Evolutionary conservation across 2,888 invertebrate genomes (phyloP).

Genomic region (Eupithecia tripunctaria): DNA sequence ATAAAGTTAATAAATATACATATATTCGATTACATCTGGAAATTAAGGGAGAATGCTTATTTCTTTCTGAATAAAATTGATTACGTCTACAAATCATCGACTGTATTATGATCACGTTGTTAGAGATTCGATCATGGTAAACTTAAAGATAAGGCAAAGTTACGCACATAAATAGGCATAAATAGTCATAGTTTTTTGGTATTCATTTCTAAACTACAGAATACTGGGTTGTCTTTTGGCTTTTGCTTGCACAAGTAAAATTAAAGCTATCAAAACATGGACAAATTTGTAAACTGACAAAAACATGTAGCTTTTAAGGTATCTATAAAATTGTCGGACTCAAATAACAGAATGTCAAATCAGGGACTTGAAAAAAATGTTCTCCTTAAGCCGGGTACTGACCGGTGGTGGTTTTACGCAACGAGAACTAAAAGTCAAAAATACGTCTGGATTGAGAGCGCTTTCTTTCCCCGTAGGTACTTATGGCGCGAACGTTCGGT

Average conservation of each 20-base stretch:
- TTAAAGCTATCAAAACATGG: background rate
- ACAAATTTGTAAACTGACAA: background rate
- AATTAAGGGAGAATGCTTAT: background rate
- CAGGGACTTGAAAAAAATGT: too few relatives aligned
- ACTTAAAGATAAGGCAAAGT: conserved; percentile 72
- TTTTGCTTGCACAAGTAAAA: too few relatives aligned
- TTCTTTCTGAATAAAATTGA: background rate
- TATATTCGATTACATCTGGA: background rate
- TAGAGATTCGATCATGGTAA: conserved; percentile 57
- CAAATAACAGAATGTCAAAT: too few relatives aligned
- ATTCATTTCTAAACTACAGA: conserved; percentile 14
- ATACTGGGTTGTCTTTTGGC: conserved; percentile 1
- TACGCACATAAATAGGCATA: conserved; percentile 64
- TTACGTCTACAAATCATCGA: background rate
- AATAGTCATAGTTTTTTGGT: conserved; percentile 22
- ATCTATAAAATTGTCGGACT: background rate
- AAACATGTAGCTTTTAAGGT: background rate
- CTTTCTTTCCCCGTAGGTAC: too few relatives aligned
- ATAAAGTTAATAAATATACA: background rate
- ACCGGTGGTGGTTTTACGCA: too few relatives aligned
- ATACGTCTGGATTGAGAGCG: too few relatives aligned
- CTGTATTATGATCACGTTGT: conserved; percentile 11
- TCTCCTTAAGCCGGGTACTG: too few relatives aligned
- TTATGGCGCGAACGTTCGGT: too few relatives aligned
- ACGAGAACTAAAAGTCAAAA: too few relatives aligned